These are phyloP conservation scores for Cinclus mexicanus DNA, from an alignment of 2,113 vertebrate species.

Conservation along the genomic window DNA sequence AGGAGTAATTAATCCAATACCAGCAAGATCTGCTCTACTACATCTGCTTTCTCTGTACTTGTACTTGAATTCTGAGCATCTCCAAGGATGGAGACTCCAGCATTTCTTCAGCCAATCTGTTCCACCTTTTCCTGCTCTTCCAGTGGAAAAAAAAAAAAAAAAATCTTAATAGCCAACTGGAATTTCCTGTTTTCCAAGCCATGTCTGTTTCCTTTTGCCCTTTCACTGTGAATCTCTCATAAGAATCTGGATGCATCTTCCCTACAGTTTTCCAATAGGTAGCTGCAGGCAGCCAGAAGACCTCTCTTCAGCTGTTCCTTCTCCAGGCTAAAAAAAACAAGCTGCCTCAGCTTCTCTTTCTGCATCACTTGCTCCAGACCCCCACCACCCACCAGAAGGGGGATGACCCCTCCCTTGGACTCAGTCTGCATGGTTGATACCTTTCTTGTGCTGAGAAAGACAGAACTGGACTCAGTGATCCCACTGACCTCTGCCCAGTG, in stretches of 20 bases:
- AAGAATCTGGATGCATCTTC: not conserved
- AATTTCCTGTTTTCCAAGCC: not conserved
- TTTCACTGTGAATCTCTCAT: not conserved
- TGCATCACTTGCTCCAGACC: not conserved
- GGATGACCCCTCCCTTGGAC: not conserved
- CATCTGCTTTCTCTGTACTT: not conserved
- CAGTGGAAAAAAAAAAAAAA: not conserved
- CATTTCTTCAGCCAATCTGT: not conserved
- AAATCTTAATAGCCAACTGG: not conserved
- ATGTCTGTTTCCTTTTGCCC: not conserved
- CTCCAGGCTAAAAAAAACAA: not conserved
- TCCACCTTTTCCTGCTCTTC: not conserved
- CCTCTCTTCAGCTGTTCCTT: not conserved
- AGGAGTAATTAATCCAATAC: not conserved
- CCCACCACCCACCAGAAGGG: too few species aligned
- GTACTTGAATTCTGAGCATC: not conserved
- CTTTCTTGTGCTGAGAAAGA: not conserved
- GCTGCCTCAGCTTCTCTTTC: not conserved
- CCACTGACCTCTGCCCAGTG: not conserved
- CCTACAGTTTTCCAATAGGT: not conserved
- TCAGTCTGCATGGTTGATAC: not conserved
- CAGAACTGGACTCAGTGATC: not conserved
- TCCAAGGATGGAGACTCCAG: not conserved
- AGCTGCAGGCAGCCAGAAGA: not conserved
- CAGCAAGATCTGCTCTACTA: not conserved